These are phyloP conservation scores for Catonia carolina DNA, from an alignment of 2,888 invertebrate species.

Conservation along the genomic window DNA sequence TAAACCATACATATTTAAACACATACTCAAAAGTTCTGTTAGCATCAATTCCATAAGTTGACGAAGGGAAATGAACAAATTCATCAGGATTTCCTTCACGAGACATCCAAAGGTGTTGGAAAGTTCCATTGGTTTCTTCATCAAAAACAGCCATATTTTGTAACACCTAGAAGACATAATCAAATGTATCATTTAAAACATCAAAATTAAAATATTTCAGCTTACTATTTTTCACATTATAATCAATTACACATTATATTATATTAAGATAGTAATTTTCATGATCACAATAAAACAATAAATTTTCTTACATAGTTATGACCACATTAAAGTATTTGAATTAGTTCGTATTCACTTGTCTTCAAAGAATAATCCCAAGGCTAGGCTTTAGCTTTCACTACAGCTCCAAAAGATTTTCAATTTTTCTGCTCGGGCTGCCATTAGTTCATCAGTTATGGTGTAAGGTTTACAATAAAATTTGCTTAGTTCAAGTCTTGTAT, in stretches of 20 bases:
- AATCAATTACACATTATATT: conserved; percentile 15
- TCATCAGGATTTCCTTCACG: conserved; percentile 81
- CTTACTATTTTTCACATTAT: not conserved
- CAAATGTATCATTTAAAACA: too few species aligned
- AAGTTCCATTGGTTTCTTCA: conserved; percentile 76
- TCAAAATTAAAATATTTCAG: not conserved
- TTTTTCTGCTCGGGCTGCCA: too few species aligned
- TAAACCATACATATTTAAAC: conserved; percentile 10
- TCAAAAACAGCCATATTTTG: conserved; percentile 84
- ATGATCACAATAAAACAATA: too few species aligned
- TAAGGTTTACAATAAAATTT: too few species aligned
- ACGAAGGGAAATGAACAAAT: conserved; percentile 78
- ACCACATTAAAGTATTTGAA: too few species aligned
- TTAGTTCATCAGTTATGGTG: too few species aligned
- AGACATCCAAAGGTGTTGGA: conserved; percentile 75
- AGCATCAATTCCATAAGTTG: conserved; percentile 87
- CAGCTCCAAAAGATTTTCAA: too few species aligned
- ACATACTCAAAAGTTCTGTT: conserved; percentile 83
- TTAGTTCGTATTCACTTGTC: too few species aligned
- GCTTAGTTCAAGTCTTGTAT: too few species aligned
- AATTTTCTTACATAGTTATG: too few species aligned
- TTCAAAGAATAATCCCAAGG: too few species aligned
- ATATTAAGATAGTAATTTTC: not conserved
- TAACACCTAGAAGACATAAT: conserved; percentile 62
- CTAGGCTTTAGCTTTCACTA: too few species aligned